A percentile compares a stretch with the other conserved stretches of the same genome.
These are phyloP conservation scores for Micronisus gabar DNA, from an alignment of 2,113 vertebrate genomes.

Conservation along the genomic window DNA sequence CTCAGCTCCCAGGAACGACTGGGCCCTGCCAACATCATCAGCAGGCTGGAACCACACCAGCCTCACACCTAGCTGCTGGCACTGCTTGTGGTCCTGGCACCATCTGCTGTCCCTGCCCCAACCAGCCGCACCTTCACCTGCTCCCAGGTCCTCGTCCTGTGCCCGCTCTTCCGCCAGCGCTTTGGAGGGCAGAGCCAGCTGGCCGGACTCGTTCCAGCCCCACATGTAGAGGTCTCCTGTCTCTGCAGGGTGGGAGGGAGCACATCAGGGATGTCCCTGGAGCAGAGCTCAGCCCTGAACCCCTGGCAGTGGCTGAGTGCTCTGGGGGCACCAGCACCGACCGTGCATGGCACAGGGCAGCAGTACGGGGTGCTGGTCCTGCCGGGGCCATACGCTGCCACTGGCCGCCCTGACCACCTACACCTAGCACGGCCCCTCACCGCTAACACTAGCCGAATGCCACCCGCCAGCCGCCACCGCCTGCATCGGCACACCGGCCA, in stretches of 20 bases:
- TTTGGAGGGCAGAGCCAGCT: slow-evolving; percentile 86
- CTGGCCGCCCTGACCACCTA: accelerated
- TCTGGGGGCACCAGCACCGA: not conserved
- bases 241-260: slow-evolving; percentile 48
- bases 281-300: not conserved
- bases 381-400: accelerated
- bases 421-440: slow-evolving; percentile 54
- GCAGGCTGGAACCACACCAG: accelerated
- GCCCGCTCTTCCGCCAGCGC: slow-evolving; percentile 27
- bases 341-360: accelerated
- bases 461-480: slow-evolving; percentile 85
- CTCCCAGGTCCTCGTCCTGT: accelerated
- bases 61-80: accelerated
- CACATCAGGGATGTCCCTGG: accelerated
- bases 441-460: slow-evolving; percentile 85
- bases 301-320: not conserved
- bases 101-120: accelerated
- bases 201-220: slow-evolving; percentile 96
- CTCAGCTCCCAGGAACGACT: not conserved
- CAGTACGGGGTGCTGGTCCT: too few species aligned
- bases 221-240: slow-evolving; percentile 89
- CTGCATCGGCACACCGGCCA: slow-evolving; percentile 81
- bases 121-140: slow-evolving; percentile 22
- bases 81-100: too few species aligned
- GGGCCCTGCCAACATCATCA: accelerated